phyloP scores from a whole-genome alignment of 2,797 vertebrate genomes.

The Hypotaenidia philippensis region DNA sequence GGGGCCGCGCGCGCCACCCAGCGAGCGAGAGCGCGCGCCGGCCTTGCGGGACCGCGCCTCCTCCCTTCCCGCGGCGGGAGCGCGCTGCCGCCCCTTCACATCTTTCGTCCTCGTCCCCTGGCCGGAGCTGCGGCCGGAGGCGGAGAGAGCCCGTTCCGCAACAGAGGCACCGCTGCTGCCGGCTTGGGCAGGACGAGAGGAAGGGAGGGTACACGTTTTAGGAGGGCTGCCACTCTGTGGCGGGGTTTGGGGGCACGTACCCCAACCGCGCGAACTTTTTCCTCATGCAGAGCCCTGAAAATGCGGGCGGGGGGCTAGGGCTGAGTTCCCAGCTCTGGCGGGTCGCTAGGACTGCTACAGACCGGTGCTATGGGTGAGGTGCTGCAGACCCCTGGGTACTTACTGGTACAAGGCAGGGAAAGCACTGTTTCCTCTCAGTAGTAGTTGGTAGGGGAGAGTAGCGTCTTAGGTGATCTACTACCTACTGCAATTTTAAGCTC shows the following conservation, averaged over 20 bases:
- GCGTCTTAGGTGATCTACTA: not conserved
- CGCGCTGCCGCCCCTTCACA: too few species aligned
- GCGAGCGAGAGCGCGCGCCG: too few species aligned
- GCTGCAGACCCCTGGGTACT: rapidly evolving
- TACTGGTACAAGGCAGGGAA: rapidly evolving
- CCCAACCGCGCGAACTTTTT: rapidly evolving
- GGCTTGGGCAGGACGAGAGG: too few species aligned
- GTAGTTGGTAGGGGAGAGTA: too few species aligned
- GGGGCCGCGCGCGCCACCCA: not conserved
- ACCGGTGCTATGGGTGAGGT: not conserved
- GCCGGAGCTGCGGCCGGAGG: too few species aligned
- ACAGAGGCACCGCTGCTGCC: too few species aligned
- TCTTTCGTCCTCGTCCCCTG: too few species aligned
- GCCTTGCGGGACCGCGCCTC: too few species aligned
- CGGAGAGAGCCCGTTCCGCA: too few species aligned
- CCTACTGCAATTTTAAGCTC: not conserved
- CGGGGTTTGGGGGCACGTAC: rapidly evolving
- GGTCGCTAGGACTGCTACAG: rapidly evolving
- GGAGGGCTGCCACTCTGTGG: too few species aligned
- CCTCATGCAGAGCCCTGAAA: not conserved
- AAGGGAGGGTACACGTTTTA: rapidly evolving
- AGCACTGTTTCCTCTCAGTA: rapidly evolving
- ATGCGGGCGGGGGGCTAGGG: rapidly evolving
- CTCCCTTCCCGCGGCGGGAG: not conserved
- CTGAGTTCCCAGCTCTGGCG: rapidly evolving